phyloP scores from a whole-genome alignment of 1,140 invertebrate species.

The Calosoma granatense region DNA sequence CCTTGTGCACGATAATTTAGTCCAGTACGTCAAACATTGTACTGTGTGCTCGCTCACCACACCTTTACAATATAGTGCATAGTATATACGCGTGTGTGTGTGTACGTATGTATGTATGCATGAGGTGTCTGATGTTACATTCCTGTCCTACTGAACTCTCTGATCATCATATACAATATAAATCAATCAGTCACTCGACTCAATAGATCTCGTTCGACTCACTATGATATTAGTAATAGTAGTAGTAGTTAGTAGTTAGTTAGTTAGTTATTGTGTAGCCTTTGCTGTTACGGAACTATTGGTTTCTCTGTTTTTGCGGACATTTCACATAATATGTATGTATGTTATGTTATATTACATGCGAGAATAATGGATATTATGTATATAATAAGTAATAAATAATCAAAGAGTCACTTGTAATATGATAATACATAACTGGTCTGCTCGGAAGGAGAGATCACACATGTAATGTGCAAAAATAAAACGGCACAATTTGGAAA shows the following conservation, averaged over 20 bases:
- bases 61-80: no score
- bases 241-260: background rate
- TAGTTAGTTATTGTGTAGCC: no score
- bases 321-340: background rate
- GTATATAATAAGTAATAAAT: background rate
- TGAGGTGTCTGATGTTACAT: no score
- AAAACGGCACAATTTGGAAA: conserved; percentile 7
- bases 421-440: background rate
- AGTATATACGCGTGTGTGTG: no score
- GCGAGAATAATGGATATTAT: background rate
- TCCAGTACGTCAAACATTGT: no score
- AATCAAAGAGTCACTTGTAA: conserved; percentile 4
- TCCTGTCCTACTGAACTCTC: no score
- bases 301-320: background rate
- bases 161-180: no score
- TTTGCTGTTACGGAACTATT: background rate
- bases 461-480: conserved; percentile 3
- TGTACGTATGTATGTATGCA: background rate
- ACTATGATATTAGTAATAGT: no score
- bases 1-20: no score
- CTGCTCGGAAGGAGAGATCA: conserved; percentile 1
- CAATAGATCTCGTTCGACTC: no score
- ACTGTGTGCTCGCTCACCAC: no score
- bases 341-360: conserved; percentile 3
- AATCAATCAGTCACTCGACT: no score